Evolutionary conservation across 2,888 invertebrate species (phyloP).

Genomic region (Ochropleura plecta): DNA sequence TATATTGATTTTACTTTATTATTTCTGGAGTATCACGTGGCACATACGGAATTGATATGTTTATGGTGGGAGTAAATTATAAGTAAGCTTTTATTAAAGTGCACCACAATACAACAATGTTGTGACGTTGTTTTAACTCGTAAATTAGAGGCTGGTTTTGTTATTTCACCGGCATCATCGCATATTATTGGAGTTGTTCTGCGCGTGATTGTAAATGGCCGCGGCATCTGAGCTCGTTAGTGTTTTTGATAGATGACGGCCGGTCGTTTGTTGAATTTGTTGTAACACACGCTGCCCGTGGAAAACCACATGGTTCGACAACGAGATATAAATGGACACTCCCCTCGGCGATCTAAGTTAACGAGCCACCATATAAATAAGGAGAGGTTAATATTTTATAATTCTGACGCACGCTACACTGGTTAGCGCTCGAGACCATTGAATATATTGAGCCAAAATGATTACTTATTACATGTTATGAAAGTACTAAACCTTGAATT

Average conservation of each 20-base stretch:
- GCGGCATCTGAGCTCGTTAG: conserved; percentile 89
- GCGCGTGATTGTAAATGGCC: conserved; percentile 86
- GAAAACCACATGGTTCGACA: conserved; percentile 89
- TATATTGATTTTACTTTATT: no score
- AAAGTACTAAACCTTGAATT: conserved; percentile 52
- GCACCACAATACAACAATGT: conserved; percentile 70
- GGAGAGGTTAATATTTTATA: conserved; percentile 84
- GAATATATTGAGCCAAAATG: conserved; percentile 70
- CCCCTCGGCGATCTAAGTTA: conserved; percentile 89
- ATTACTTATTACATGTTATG: conserved; percentile 59
- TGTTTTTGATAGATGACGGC: conserved; percentile 90
- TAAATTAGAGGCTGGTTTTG: conserved; percentile 74
- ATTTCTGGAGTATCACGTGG: not conserved
- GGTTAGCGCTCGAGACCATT: conserved; percentile 70
- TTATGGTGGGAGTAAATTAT: conserved; percentile 47
- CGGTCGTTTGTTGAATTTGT: conserved; percentile 89
- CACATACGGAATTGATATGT: conserved; percentile 22
- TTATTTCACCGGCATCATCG: conserved; percentile 84
- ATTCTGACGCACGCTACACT: conserved; percentile 77
- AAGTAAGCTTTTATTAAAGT: conserved; percentile 53
- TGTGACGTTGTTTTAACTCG: conserved; percentile 74
- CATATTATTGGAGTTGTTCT: conserved; percentile 82
- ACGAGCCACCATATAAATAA: conserved; percentile 89
- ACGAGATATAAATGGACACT: conserved; percentile 88
- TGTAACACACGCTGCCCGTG: conserved; percentile 85